phyloP scores from a whole-genome alignment of 2,888 invertebrate genomes.

The Trilocha varians region DNA sequence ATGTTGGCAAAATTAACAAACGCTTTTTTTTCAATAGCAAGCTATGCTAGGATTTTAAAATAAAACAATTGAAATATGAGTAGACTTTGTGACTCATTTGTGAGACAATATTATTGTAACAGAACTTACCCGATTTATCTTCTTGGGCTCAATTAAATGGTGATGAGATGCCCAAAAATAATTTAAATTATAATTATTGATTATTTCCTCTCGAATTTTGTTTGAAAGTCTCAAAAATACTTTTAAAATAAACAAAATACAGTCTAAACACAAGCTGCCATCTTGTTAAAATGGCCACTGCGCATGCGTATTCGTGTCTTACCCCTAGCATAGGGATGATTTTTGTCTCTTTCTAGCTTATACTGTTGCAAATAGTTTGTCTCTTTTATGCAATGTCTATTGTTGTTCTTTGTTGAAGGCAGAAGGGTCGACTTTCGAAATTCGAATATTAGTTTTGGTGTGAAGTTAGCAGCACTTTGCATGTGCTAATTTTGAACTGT shows the following conservation, averaged over 20 bases:
- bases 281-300: constrained; percentile 47
- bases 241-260: constrained; percentile 27
- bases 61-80: no score
- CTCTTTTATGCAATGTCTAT: constrained; percentile 28
- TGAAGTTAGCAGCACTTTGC: constrained; percentile 39
- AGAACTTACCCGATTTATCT: no score
- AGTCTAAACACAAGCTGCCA: constrained; percentile 52
- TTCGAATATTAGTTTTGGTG: constrained; percentile 19
- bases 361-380: constrained; percentile 11
- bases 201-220: neutral
- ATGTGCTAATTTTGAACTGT: neutral
- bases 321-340: constrained; percentile 46
- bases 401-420: constrained; percentile 46
- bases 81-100: no score
- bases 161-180: no score
- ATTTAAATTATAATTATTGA: no score
- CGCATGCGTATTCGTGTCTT: constrained; percentile 44
- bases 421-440: constrained; percentile 45
- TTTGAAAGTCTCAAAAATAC: neutral
- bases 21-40: no score
- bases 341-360: constrained; percentile 27
- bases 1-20: no score
- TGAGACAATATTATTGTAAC: no score
- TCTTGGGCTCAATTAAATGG: no score
- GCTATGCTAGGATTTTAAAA: no score